These are phyloP conservation scores for Pelobates fuscus DNA, from an alignment of 2,113 vertebrate species.

Conservation along the genomic window DNA sequence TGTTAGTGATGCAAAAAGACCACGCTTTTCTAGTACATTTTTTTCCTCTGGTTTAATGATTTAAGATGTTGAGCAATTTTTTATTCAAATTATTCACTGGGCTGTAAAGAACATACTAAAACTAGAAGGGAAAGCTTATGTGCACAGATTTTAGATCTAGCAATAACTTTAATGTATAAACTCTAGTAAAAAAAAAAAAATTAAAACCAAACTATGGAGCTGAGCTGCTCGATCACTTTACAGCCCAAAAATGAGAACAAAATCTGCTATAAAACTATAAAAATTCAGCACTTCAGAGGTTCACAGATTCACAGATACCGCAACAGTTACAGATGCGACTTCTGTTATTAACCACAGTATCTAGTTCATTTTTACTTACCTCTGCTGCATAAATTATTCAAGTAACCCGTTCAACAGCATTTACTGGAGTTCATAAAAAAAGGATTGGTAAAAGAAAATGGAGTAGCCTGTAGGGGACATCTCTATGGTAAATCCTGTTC, in stretches of 20 bases:
- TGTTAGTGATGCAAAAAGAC: constrained; percentile 48
- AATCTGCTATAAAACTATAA: constrained; percentile 36
- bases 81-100: constrained; percentile 49
- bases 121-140: constrained; percentile 48
- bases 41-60: constrained; percentile 44
- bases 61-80: constrained; percentile 49
- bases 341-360: neutral
- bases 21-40: constrained; percentile 41
- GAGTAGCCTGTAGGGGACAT: too few species aligned
- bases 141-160: constrained; percentile 49
- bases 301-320: constrained; percentile 26
- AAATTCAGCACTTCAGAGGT: constrained; percentile 30
- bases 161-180: constrained; percentile 48
- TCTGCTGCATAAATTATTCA: too few species aligned
- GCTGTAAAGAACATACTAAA: constrained; percentile 50
- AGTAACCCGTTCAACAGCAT: too few species aligned
- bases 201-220: neutral
- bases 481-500: too few species aligned
- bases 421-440: too few species aligned
- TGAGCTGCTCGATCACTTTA: constrained; percentile 40
- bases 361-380: too few species aligned
- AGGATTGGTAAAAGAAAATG: too few species aligned
- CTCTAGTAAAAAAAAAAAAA: constrained; percentile 32
- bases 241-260: constrained; percentile 27
- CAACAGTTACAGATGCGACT: constrained; percentile 37